Conservation (phyloP, 2,797 vertebrate species). For the Buceros bicornis region DNA sequence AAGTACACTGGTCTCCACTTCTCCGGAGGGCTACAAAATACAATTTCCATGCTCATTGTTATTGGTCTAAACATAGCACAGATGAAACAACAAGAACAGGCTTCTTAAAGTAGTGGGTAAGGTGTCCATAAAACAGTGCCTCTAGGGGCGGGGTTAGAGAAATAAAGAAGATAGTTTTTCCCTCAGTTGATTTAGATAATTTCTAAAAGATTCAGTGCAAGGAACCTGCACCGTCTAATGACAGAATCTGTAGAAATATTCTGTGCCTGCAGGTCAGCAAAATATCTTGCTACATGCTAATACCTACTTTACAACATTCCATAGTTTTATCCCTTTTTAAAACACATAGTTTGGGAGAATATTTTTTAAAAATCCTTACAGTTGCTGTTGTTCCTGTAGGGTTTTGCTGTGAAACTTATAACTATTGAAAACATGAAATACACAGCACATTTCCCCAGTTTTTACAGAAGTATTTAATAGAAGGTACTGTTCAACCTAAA, state of each 20-base stretch:
- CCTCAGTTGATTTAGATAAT: slow-evolving; percentile 58
- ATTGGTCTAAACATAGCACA: slow-evolving; percentile 79
- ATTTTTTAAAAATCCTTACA: not conserved
- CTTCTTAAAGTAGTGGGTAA: slow-evolving; percentile 66
- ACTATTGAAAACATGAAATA: not conserved
- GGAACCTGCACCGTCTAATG: slow-evolving; percentile 27
- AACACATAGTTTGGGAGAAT: not conserved
- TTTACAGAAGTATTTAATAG: not conserved
- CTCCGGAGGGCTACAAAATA: slow-evolving; percentile 83
- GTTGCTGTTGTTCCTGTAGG: not conserved
- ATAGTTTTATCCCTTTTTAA: not conserved
- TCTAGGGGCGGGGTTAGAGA: slow-evolving; percentile 62
- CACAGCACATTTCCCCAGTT: not conserved
- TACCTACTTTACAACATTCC: not conserved
- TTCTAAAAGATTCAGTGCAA: slow-evolving; percentile 69
- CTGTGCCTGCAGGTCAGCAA: not conserved
- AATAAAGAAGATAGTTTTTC: slow-evolving; percentile 70
- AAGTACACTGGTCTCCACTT: slow-evolving; percentile 84
- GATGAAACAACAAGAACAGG: slow-evolving; percentile 64
- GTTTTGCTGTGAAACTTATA: not conserved
- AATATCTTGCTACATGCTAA: not conserved
- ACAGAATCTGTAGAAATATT: slow-evolving; percentile 8
- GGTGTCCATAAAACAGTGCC: slow-evolving; percentile 50
- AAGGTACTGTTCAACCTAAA: not conserved
- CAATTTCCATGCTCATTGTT: slow-evolving; percentile 81